phyloP scores from a whole-genome alignment of 2,113 vertebrate species.

The Turdus rufiventris region DNA sequence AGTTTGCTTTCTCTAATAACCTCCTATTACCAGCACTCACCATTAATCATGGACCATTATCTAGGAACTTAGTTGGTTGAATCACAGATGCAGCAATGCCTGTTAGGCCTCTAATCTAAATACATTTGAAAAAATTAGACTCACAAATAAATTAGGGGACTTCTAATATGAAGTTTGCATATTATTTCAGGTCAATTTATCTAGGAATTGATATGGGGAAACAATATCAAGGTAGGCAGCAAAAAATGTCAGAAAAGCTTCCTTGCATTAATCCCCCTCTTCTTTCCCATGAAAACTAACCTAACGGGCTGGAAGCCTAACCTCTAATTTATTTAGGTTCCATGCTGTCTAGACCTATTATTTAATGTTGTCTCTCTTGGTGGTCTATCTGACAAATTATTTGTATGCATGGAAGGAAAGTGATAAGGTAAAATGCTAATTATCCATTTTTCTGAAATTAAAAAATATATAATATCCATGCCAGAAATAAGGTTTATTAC shows the following conservation, averaged over 20 bases:
- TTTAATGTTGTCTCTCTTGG: constrained; percentile 72
- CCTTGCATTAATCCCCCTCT: neutral
- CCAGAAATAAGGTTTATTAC: constrained; percentile 68
- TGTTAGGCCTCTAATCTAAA: constrained; percentile 20
- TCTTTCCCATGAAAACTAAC: neutral
- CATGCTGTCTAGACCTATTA: constrained; percentile 64
- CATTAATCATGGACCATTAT: constrained; percentile 62
- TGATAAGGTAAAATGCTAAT: constrained; percentile 78
- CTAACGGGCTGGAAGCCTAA: constrained; percentile 34
- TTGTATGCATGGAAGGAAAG: constrained; percentile 69
- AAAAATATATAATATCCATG: constrained; percentile 53
- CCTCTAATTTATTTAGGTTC: constrained; percentile 59
- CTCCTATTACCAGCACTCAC: constrained; percentile 25
- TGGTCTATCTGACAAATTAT: constrained; percentile 71
- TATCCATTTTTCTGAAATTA: constrained; percentile 67
- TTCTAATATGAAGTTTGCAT: neutral
- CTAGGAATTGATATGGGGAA: neutral
- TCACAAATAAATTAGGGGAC: constrained; percentile 2
- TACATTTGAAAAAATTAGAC: neutral
- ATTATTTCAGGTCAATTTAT: constrained; percentile 35
- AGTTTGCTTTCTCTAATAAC: constrained; percentile 49
- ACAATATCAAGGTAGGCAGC: neutral
- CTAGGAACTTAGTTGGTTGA: constrained; percentile 41
- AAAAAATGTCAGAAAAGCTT: constrained; percentile 28
- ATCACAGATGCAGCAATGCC: neutral